Conservation (phyloP, 2,113 vertebrate species). For the Nothobranchius furzeri region DNA sequence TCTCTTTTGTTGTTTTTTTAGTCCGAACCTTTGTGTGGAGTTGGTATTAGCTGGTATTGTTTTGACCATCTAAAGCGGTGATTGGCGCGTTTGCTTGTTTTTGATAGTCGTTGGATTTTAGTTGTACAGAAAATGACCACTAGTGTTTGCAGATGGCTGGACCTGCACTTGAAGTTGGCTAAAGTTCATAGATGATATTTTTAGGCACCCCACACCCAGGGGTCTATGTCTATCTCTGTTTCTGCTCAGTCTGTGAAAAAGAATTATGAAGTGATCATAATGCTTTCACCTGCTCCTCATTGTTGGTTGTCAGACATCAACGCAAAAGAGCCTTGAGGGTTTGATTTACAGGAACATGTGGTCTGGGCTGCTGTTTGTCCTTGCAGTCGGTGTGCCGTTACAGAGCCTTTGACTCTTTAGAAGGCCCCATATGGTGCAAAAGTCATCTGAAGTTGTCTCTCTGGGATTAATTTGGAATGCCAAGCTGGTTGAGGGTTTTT, state of each 20-base stretch:
- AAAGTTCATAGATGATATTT: neutral
- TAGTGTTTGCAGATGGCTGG: neutral
- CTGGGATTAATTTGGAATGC: constrained; percentile 42
- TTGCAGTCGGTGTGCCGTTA: constrained; percentile 70
- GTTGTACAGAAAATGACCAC: no score
- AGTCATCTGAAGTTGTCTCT: constrained; percentile 52
- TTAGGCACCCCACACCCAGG: no score
- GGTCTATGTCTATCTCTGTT: neutral
- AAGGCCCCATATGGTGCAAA: constrained; percentile 63
- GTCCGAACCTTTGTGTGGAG: constrained; percentile 17
- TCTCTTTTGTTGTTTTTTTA: constrained; percentile 31
- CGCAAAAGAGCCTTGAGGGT: constrained; percentile 34
- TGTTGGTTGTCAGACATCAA: constrained; percentile 50
- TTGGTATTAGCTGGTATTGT: neutral
- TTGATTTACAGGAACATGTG: constrained; percentile 75
- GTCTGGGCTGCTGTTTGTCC: constrained; percentile 63
- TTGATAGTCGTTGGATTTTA: neutral
- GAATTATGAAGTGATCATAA: constrained; percentile 51
- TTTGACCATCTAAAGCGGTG: no score
- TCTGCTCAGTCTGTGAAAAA: constrained; percentile 13
- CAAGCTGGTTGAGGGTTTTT: constrained; percentile 14
- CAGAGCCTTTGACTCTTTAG: constrained; percentile 41
- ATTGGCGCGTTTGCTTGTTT: no score
- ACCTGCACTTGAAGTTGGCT: neutral
- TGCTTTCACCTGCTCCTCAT: constrained; percentile 53